These are phyloP conservation scores for Rotaria macrura DNA, from an alignment of 2,888 invertebrate genomes.

Conservation along the genomic window DNA sequence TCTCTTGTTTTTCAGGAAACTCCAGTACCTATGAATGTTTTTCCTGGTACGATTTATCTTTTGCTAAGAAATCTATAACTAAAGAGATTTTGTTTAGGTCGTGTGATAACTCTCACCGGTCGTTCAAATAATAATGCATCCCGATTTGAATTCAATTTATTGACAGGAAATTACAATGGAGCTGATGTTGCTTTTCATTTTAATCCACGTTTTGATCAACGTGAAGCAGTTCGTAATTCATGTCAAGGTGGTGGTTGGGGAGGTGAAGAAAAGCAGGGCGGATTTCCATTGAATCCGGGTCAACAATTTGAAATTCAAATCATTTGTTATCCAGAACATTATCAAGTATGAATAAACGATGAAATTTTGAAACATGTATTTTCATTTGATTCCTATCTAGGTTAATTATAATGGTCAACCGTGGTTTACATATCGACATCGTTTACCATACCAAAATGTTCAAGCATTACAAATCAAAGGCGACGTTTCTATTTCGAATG, in stretches of 20 bases:
- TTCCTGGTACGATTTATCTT: neutral
- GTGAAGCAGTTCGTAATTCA: neutral
- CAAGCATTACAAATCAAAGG: constrained; percentile 20
- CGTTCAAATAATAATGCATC: neutral
- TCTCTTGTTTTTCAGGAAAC: neutral
- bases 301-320: neutral
- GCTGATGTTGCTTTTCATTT: constrained; percentile 17
- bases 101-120: neutral
- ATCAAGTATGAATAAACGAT: neutral
- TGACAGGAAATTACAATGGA: neutral
- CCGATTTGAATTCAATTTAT: constrained; percentile 1
- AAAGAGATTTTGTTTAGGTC: neutral
- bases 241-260: constrained; percentile 14
- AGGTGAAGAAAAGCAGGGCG: neutral
- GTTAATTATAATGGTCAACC: neutral
- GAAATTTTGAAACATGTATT: neutral
- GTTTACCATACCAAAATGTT: neutral
- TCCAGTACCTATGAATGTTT: neutral
- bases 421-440: neutral
- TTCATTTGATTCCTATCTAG: neutral
- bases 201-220: constrained; percentile 19
- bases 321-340: neutral
- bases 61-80: too few relatives aligned
- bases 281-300: neutral
- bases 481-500: neutral